Percentiles rank a stretch among this genome's conserved stretches.
Conservation (phyloP, 2,888 invertebrate species). For the Callosobruchus maculatus region DNA sequence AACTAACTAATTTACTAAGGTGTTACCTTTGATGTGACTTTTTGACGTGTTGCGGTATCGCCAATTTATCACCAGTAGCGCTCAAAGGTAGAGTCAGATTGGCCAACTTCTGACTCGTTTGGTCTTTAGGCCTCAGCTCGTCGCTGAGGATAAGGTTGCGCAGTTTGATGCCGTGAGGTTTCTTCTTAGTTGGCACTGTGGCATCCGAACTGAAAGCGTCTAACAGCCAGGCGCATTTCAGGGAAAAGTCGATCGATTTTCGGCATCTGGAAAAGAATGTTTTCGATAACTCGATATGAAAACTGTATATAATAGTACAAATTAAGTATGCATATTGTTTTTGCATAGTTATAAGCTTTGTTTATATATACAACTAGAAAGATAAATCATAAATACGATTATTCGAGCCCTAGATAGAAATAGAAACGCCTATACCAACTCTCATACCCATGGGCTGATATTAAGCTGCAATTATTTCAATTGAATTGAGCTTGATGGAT, state of each 20-base stretch:
- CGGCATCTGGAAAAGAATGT: slow-evolving; percentile 66
- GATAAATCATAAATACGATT: too few species aligned
- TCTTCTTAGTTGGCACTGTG: slow-evolving; percentile 63
- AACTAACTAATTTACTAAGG: too few species aligned
- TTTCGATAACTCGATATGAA: not conserved
- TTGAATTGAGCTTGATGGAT: too few species aligned
- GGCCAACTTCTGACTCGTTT: slow-evolving; percentile 11
- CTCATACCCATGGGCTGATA: too few species aligned
- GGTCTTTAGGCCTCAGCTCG: slow-evolving; percentile 49
- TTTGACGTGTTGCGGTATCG: slow-evolving; percentile 53
- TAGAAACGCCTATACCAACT: too few species aligned
- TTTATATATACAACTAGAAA: too few species aligned
- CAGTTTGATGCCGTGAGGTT: slow-evolving; percentile 71
- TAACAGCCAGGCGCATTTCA: slow-evolving; percentile 93
- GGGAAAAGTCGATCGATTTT: slow-evolving; percentile 91
- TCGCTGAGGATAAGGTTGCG: slow-evolving; percentile 72
- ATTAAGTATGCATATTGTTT: too few species aligned
- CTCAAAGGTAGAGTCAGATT: slow-evolving; percentile 34
- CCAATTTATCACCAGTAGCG: slow-evolving; percentile 32
- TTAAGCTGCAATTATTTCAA: too few species aligned
- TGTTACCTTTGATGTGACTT: slow-evolving; percentile 71
- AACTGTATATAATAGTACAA: too few species aligned
- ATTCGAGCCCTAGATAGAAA: too few species aligned
- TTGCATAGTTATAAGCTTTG: too few species aligned
- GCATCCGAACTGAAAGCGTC: slow-evolving; percentile 87